Evolutionary conservation across 1,140 invertebrate genomes (phyloP).

Genomic region (Holcopasites calliopsidis): DNA sequence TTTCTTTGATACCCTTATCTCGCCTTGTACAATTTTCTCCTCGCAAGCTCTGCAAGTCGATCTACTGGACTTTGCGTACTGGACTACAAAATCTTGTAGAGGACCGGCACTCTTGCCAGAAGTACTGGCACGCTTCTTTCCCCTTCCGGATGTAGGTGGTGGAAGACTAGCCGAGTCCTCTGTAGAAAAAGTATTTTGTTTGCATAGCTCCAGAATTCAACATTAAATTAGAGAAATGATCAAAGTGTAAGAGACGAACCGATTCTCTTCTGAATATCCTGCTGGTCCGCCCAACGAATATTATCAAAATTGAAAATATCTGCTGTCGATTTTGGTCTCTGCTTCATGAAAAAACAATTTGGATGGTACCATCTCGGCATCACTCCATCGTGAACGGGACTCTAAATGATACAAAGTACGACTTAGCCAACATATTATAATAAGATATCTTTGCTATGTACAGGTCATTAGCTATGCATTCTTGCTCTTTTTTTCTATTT

Average conservation of each 20-base stretch:
- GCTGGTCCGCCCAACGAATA: slow-evolving; percentile 92
- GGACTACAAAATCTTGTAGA: slow-evolving; percentile 87
- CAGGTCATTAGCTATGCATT: no score
- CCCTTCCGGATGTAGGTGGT: slow-evolving; percentile 63
- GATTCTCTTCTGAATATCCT: slow-evolving; percentile 88
- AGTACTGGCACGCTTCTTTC: slow-evolving; percentile 75
- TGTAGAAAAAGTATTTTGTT: slow-evolving; percentile 10
- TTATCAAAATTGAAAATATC: slow-evolving; percentile 94
- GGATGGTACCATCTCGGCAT: slow-evolving; percentile 94
- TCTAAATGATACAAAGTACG: slow-evolving; percentile 81
- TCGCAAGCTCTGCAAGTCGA: slow-evolving; percentile 92
- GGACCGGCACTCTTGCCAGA: slow-evolving; percentile 59
- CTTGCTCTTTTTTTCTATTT: no score
- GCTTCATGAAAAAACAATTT: slow-evolving; percentile 93
- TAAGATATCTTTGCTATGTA: no score
- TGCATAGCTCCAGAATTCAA: background rate
- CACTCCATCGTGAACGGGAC: slow-evolving; percentile 94
- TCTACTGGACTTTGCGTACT: slow-evolving; percentile 93
- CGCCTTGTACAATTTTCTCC: slow-evolving; percentile 91
- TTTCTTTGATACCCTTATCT: slow-evolving; percentile 91
- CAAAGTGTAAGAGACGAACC: slow-evolving; percentile 76
- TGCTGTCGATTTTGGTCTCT: slow-evolving; percentile 85
- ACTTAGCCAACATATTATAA: background rate
- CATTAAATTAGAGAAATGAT: background rate
- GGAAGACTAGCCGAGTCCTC: slow-evolving; percentile 28